phyloP scores from a whole-genome alignment of 2,797 vertebrate genomes.

The Mormyrus hasselquistii region DNA sequence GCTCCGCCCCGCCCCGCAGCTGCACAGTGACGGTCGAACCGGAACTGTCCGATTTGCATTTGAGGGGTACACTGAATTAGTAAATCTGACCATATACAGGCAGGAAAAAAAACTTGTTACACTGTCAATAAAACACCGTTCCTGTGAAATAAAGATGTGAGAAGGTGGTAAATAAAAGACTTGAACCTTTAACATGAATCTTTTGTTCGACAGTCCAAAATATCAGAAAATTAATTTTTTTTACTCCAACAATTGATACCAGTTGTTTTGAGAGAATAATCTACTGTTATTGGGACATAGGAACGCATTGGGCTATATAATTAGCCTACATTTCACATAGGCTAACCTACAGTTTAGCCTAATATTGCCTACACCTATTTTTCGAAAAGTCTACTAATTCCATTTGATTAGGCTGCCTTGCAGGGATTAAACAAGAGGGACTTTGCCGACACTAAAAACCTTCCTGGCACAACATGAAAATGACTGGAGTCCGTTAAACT shows the following conservation, averaged over 20 bases:
- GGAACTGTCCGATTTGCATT: background rate
- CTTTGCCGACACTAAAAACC: background rate
- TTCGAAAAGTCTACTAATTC: background rate
- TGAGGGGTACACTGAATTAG: background rate
- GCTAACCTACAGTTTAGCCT: background rate
- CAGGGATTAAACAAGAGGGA: background rate
- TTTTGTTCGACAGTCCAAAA: background rate
- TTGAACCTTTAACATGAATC: background rate
- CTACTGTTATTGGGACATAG: background rate
- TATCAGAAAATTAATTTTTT: background rate
- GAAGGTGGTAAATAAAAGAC: background rate
- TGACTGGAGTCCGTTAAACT: background rate
- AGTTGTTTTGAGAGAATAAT: background rate
- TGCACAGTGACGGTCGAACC: background rate
- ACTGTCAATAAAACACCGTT: background rate
- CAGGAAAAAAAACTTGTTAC: background rate
- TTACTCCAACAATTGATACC: background rate
- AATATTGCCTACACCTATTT: background rate
- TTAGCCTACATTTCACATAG: background rate
- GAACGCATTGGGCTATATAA: background rate
- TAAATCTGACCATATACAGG: background rate
- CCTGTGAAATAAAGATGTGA: background rate
- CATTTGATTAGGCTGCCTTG: background rate
- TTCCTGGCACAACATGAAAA: background rate
- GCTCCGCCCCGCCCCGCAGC: background rate